Evolutionary conservation across 2,888 invertebrate genomes (phyloP).

Genomic region (Allygus modestus): DNA sequence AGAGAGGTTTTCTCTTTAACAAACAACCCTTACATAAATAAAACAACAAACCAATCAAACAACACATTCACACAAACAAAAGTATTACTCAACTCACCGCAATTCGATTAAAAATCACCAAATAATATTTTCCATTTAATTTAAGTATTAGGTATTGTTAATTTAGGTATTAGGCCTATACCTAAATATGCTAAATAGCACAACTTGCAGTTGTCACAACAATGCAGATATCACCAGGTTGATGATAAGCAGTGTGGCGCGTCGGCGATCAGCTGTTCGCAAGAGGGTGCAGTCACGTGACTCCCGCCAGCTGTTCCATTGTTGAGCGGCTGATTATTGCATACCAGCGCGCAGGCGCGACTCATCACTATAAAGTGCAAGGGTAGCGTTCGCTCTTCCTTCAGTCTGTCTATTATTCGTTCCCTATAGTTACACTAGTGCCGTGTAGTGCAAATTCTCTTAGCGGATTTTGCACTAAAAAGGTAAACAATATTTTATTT

Average conservation of each 20-base stretch:
- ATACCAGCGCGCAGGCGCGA: neutral
- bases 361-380: slow-evolving; percentile 8
- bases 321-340: slow-evolving; percentile 11
- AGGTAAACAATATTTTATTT: neutral
- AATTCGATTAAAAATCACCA: too few species aligned
- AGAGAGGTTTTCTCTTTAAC: too few species aligned
- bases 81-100: too few species aligned
- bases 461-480: slow-evolving; percentile 14
- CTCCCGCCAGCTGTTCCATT: neutral
- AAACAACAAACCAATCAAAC: too few species aligned
- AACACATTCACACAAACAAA: too few species aligned
- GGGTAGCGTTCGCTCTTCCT: neutral
- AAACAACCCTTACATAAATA: too few species aligned
- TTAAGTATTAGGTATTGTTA: too few species aligned
- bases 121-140: too few species aligned
- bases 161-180: too few species aligned
- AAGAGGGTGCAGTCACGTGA: slow-evolving; percentile 18
- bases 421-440: neutral
- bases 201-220: neutral
- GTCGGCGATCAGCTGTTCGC: slow-evolving; percentile 6
- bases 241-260: neutral
- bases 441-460: slow-evolving; percentile 1
- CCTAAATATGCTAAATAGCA: too few species aligned
- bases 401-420: slow-evolving; percentile 1
- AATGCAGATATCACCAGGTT: neutral